Evolutionary conservation across 2,797 vertebrate species (phyloP).

Genomic region (Rousettus madagascariensis): DNA sequence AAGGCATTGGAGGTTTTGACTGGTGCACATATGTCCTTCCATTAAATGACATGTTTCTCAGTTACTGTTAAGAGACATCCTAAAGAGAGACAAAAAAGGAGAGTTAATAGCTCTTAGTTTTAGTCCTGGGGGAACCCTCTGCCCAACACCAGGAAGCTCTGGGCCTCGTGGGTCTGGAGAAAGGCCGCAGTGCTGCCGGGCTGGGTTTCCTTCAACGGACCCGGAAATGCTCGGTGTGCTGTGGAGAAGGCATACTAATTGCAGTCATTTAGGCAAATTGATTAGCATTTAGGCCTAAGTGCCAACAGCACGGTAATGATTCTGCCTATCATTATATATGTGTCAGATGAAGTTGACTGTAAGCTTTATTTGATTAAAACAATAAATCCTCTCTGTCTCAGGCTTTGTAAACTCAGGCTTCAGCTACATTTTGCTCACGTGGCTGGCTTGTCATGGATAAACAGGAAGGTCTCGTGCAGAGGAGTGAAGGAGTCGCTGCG

Average conservation of each 20-base stretch:
- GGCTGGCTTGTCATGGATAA: not conserved
- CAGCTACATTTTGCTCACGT: not conserved
- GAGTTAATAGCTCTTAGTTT: not conserved
- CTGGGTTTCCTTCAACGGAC: not conserved
- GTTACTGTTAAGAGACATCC: not conserved
- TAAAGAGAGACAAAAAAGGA: not conserved
- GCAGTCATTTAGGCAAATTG: conserved; percentile 42
- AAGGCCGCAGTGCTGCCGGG: no score
- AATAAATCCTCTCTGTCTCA: not conserved
- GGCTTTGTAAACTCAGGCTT: not conserved
- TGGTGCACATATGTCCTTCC: not conserved
- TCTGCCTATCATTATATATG: not conserved
- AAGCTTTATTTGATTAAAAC: conserved; percentile 44
- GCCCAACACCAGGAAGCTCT: not conserved
- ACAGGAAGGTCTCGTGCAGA: accelerated
- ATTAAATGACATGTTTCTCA: not conserved
- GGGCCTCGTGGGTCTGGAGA: accelerated
- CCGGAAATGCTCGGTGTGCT: not conserved
- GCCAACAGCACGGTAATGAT: not conserved
- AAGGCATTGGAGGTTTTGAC: not conserved
- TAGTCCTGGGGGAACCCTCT: not conserved
- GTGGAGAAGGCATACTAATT: not conserved
- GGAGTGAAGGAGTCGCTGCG: accelerated
- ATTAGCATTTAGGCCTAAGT: conserved; percentile 31
- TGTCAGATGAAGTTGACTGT: conserved; percentile 31